A percentile compares a stretch with the other conserved stretches of the same genome.
These are phyloP conservation scores for Fragum fragum DNA, from an alignment of 2,888 invertebrate genomes.

Conservation along the genomic window DNA sequence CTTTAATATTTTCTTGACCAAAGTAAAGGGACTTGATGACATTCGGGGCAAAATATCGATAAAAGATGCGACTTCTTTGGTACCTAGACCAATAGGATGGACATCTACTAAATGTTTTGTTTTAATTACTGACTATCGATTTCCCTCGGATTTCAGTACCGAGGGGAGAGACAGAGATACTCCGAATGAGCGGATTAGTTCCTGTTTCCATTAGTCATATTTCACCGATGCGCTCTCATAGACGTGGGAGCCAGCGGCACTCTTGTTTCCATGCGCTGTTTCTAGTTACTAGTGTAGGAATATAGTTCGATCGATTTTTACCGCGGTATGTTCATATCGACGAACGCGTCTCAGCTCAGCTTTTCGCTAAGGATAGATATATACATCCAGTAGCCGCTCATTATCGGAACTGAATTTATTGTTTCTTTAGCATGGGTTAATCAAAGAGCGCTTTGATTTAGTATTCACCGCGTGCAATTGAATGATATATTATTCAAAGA, in stretches of 20 bases:
- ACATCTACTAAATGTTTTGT: constrained; percentile 36
- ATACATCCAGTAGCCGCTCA: constrained; percentile 34
- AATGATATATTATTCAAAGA: constrained; percentile 52
- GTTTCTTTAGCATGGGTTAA: constrained; percentile 60
- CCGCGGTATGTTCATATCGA: constrained; percentile 44
- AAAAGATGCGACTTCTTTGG: neutral
- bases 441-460: constrained; percentile 54
- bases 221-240: constrained; percentile 10
- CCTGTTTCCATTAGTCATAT: constrained; percentile 43
- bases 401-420: constrained; percentile 53
- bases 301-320: constrained; percentile 53
- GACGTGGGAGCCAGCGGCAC: constrained; percentile 9
- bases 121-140: constrained; percentile 63
- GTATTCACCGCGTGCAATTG: constrained; percentile 40
- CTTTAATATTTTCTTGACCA: no score
- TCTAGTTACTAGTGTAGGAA: constrained; percentile 16
- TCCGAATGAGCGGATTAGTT: constrained; percentile 25
- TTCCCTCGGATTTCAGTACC: constrained; percentile 17
- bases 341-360: constrained; percentile 28
- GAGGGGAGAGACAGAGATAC: constrained; percentile 22
- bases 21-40: neutral
- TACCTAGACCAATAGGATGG: neutral
- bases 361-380: constrained; percentile 40
- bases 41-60: neutral
- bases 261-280: constrained; percentile 29